Evolutionary conservation across 2,888 invertebrate species (phyloP).

Genomic region (Pollenia griseotomentosa): DNA sequence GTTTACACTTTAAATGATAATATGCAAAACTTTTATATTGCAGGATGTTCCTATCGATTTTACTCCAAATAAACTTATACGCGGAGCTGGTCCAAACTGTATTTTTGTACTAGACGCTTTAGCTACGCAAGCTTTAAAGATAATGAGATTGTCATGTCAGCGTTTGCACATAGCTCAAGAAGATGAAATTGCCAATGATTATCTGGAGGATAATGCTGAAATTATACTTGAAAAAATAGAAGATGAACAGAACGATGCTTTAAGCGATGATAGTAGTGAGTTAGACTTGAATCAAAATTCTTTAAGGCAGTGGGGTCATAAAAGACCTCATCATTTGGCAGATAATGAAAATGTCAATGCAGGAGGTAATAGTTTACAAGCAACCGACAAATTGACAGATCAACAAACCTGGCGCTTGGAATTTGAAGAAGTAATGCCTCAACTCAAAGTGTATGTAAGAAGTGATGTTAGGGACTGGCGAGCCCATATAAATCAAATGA

Average conservation of each 20-base stretch:
- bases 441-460: constrained; percentile 90
- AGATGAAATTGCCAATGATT: constrained; percentile 82
- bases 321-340: constrained; percentile 30
- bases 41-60: constrained; percentile 93
- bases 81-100: constrained; percentile 96
- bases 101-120: constrained; percentile 93
- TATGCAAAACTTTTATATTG: neutral
- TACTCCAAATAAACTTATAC: constrained; percentile 95
- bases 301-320: constrained; percentile 62
- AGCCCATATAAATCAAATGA: constrained; percentile 96
- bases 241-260: constrained; percentile 81
- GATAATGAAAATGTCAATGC: constrained; percentile 48
- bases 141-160: constrained; percentile 84
- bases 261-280: constrained; percentile 83
- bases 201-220: constrained; percentile 84
- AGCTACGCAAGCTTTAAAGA: constrained; percentile 92
- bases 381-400: constrained; percentile 80
- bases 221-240: constrained; percentile 84
- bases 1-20: too few species aligned
- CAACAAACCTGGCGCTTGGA: constrained; percentile 88
- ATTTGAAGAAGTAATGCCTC: constrained; percentile 96
- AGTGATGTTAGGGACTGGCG: constrained; percentile 95
- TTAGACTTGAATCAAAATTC: constrained; percentile 76
- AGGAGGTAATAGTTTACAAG: constrained; percentile 62
- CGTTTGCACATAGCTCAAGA: constrained; percentile 81